Evolutionary conservation across 2,888 invertebrate species (phyloP).

Genomic region (Suillia variegata): DNA sequence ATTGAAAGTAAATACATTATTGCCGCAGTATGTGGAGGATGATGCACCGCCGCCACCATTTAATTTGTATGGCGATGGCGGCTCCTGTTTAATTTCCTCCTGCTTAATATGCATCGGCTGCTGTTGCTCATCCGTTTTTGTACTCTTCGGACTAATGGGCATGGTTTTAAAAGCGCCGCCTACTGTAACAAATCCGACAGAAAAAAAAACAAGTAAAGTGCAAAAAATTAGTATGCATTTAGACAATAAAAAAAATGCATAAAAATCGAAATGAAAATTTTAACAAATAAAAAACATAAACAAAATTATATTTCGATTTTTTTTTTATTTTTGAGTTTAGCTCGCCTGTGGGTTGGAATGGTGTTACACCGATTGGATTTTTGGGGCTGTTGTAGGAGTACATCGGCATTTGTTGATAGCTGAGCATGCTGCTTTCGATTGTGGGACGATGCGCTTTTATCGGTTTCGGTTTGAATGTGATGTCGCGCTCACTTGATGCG

Average conservation of each 20-base stretch:
- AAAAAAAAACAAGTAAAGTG: slow-evolving; percentile 6
- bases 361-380: slow-evolving; percentile 82
- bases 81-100: slow-evolving; percentile 56
- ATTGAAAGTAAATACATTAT: slow-evolving; percentile 58
- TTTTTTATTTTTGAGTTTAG: slow-evolving; percentile 23
- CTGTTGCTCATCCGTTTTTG: slow-evolving; percentile 49
- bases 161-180: slow-evolving; percentile 91
- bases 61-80: slow-evolving; percentile 56
- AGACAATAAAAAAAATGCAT: background rate
- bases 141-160: slow-evolving; percentile 67
- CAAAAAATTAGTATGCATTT: background rate
- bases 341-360: slow-evolving; percentile 82
- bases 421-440: slow-evolving; percentile 62
- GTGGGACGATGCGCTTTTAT: slow-evolving; percentile 74
- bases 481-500: slow-evolving; percentile 65
- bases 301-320: slow-evolving; percentile 16
- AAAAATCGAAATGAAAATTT: slow-evolving; percentile 2
- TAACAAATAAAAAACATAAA: background rate
- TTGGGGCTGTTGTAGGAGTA: slow-evolving; percentile 72
- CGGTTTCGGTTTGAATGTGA: slow-evolving; percentile 87
- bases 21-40: background rate
- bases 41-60: slow-evolving; percentile 35
- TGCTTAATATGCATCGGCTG: slow-evolving; percentile 31
- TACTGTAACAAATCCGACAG: slow-evolving; percentile 33
- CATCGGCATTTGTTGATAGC: slow-evolving; percentile 59